phyloP scores from a whole-genome alignment of 2,797 vertebrate species.

The Apogon hyalosoma region DNA sequence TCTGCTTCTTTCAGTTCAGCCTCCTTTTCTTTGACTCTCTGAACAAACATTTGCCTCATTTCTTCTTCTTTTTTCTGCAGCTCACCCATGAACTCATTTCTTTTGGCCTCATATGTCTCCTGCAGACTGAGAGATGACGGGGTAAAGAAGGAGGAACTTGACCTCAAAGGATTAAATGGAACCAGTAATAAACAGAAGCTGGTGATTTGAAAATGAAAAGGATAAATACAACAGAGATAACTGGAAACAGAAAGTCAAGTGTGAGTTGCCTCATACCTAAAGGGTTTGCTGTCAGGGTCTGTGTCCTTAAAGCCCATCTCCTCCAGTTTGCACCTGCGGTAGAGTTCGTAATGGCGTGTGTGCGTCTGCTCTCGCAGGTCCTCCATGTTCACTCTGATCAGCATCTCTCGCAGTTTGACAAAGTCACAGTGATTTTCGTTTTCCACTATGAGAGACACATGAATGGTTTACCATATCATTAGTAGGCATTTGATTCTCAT shows the following conservation, averaged over 20 bases:
- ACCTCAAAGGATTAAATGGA: neutral
- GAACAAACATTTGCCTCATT: slow-evolving; percentile 99
- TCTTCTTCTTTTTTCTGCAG: slow-evolving; percentile 99
- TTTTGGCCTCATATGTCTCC: slow-evolving; percentile 98
- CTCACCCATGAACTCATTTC: slow-evolving; percentile 98
- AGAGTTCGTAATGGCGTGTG: slow-evolving; percentile 96
- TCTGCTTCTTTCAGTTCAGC: slow-evolving; percentile 97
- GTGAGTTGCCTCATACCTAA: slow-evolving; percentile 85
- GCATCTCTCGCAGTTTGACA: slow-evolving; percentile 97
- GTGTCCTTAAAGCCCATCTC: slow-evolving; percentile 99
- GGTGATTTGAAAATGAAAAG: neutral
- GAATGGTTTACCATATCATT: slow-evolving; percentile 11
- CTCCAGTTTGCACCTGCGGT: slow-evolving; percentile 97
- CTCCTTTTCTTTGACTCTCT: slow-evolving; percentile 99
- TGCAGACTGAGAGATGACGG: slow-evolving; percentile 88
- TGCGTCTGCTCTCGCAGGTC: slow-evolving; percentile 98
- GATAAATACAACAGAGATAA: neutral
- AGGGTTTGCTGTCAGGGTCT: slow-evolving; percentile 97
- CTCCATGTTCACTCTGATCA: slow-evolving; percentile 99
- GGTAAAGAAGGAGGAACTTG: neutral
- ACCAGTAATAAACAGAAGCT: neutral
- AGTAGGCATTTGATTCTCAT: neutral
- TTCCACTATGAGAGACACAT: slow-evolving; percentile 87
- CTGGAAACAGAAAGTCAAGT: neutral
- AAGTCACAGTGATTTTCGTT: slow-evolving; percentile 98